Evolutionary conservation across 2,888 invertebrate species (phyloP).

Genomic region (Nemotelus pantherinus): DNA sequence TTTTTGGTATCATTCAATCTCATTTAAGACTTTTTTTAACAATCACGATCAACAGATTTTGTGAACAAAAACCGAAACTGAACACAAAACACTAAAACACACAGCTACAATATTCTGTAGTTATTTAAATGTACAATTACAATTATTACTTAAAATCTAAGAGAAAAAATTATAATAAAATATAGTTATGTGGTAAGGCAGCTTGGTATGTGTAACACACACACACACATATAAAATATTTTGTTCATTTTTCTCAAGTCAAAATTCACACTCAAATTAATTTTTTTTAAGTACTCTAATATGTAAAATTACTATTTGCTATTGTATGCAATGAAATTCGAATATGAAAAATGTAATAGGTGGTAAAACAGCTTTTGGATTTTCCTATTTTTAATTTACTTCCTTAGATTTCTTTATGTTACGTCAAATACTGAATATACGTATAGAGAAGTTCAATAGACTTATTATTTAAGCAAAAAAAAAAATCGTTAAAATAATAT

Average conservation of each 20-base stretch:
- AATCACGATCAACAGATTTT: not conserved
- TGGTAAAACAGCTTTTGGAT: not conserved
- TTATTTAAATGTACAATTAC: not conserved
- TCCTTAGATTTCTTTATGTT: not conserved
- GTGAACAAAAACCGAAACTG: not conserved
- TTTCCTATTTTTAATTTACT: not conserved
- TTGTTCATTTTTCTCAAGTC: not conserved
- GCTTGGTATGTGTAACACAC: not conserved
- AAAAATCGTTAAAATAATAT: not conserved
- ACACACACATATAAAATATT: not conserved
- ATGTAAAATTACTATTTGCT: not conserved
- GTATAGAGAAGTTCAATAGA: not conserved
- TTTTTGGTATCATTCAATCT: not conserved
- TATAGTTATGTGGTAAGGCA: slow-evolving; percentile 8
- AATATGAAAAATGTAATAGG: not conserved
- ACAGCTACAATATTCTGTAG: not conserved
- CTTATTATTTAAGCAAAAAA: not conserved
- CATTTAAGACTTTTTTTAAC: not conserved
- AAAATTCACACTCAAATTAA: not conserved
- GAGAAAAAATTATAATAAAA: not conserved
- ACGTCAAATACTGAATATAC: not conserved
- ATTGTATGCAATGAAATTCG: no score
- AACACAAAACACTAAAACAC: not conserved
- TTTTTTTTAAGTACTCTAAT: not conserved
- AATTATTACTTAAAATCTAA: slow-evolving; percentile 13